These are phyloP conservation scores for Cistogaster globosa DNA, from an alignment of 2,888 invertebrate species.

Conservation along the genomic window DNA sequence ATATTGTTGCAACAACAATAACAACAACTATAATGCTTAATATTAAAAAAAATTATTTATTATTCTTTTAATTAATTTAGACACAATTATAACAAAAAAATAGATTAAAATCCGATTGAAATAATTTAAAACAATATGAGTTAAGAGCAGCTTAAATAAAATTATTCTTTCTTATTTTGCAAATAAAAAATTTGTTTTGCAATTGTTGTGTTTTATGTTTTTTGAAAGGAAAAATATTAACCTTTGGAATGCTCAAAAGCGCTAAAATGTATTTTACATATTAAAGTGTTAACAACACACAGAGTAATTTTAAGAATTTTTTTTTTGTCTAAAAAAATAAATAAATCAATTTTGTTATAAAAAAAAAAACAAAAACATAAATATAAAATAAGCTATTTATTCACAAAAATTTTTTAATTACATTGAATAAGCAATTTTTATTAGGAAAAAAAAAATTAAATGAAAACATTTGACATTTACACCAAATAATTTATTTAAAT, in stretches of 20 bases:
- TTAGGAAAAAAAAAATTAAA: no score
- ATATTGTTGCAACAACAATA: conserved; percentile 71
- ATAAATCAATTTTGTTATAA: not conserved
- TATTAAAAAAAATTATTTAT: not conserved
- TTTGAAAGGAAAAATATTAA: conserved; percentile 39
- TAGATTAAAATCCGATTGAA: no score
- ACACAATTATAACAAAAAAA: conserved; percentile 24
- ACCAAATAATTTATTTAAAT: conserved; percentile 32
- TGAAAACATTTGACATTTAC: no score
- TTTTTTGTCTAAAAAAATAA: not conserved
- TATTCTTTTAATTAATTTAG: not conserved
- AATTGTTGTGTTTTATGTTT: conserved; percentile 31
- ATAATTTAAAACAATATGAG: not conserved
- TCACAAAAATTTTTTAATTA: conserved; percentile 11
- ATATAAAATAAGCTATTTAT: conserved; percentile 22
- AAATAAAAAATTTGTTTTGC: conserved; percentile 8
- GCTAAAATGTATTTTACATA: conserved; percentile 63
- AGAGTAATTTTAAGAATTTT: not conserved
- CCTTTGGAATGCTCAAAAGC: conserved; percentile 64
- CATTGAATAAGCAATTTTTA: conserved; percentile 45
- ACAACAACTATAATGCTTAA: conserved; percentile 70
- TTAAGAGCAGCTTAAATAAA: not conserved
- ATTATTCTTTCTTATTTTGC: not conserved
- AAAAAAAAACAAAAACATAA: not conserved
- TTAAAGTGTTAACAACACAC: conserved; percentile 54